phyloP scores from a whole-genome alignment of 2,888 invertebrate genomes.

The Pterobdella sp. region DNA sequence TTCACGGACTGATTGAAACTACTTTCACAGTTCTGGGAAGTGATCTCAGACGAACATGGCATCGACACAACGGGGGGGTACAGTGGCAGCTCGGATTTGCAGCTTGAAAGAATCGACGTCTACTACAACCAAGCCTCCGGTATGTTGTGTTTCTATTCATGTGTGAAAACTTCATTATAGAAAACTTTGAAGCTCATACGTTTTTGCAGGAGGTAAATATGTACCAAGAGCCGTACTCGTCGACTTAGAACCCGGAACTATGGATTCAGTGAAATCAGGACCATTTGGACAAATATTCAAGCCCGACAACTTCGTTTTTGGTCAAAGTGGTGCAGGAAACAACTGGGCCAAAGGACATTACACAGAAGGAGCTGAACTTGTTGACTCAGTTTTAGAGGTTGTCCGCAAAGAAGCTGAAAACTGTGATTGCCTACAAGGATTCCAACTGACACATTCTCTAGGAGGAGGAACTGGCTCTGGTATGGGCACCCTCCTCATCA shows the following conservation, averaged over 20 bases:
- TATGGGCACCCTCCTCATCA: constrained; percentile 75
- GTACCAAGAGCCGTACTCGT: background rate
- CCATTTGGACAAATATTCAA: background rate
- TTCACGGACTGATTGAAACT: background rate
- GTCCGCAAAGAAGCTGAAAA: constrained; percentile 40
- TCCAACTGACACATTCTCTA: background rate
- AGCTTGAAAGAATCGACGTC: constrained; percentile 57
- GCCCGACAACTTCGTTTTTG: background rate
- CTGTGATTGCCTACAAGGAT: constrained; percentile 40
- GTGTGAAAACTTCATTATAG: background rate
- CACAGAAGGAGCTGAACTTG: constrained; percentile 48
- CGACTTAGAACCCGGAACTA: background rate
- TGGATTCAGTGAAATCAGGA: background rate
- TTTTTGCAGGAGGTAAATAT: constrained; percentile 38
- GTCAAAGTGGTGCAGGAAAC: constrained; percentile 64
- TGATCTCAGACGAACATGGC: constrained; percentile 47
- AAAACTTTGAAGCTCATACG: background rate
- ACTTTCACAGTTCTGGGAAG: constrained; percentile 43
- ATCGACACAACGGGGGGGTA: constrained; percentile 44
- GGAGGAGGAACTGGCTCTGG: constrained; percentile 53
- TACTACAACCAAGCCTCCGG: constrained; percentile 75
- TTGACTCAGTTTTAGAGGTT: background rate
- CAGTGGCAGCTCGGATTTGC: constrained; percentile 38
- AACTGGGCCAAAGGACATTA: constrained; percentile 76
- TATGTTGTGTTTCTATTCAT: background rate